Percentiles rank a stretch among this genome's conserved stretches.
phyloP scores from a whole-genome alignment of 2,797 vertebrate genomes.

The Eupleurogrammus muticus region DNA sequence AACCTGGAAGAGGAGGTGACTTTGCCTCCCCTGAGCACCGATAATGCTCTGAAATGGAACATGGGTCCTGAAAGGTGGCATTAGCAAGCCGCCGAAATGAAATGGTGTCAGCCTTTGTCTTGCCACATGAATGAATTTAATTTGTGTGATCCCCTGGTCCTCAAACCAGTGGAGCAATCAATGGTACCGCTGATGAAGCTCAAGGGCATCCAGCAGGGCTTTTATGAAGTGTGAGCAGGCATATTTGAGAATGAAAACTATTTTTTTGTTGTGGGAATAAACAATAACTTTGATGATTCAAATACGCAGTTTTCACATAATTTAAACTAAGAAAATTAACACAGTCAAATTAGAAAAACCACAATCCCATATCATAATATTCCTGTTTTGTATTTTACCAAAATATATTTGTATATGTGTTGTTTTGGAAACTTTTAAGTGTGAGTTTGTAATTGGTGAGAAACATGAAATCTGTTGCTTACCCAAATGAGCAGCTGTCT shows the following conservation, averaged over 20 bases:
- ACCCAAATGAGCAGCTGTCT: conserved; percentile 7
- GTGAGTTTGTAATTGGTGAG: neutral
- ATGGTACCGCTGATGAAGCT: conserved; percentile 61
- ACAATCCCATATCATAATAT: conserved; percentile 9
- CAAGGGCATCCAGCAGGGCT: conserved; percentile 60
- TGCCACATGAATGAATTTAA: conserved; percentile 76
- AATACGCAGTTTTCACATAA: conserved; percentile 15
- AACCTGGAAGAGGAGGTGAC: conserved; percentile 65
- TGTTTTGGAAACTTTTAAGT: conserved; percentile 19
- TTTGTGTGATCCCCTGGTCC: conserved; percentile 68
- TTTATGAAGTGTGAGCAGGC: conserved; percentile 29
- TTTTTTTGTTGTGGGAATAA: conserved; percentile 11
- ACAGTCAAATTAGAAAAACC: neutral
- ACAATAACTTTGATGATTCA: conserved; percentile 10
- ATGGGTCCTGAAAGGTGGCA: conserved; percentile 64
- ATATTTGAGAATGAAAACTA: neutral
- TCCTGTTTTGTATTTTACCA: conserved; percentile 6
- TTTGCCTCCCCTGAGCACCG: conserved; percentile 58
- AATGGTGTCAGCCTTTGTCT: conserved; percentile 77
- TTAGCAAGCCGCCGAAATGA: conserved; percentile 64
- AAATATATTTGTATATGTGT: conserved; percentile 31
- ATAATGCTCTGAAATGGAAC: conserved; percentile 60
- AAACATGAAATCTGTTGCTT: neutral
- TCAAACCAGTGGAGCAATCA: conserved; percentile 69
- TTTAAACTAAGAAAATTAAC: neutral